Conservation (phyloP, 2,888 invertebrate genomes). For the Acrocyrtus sp. region DNA sequence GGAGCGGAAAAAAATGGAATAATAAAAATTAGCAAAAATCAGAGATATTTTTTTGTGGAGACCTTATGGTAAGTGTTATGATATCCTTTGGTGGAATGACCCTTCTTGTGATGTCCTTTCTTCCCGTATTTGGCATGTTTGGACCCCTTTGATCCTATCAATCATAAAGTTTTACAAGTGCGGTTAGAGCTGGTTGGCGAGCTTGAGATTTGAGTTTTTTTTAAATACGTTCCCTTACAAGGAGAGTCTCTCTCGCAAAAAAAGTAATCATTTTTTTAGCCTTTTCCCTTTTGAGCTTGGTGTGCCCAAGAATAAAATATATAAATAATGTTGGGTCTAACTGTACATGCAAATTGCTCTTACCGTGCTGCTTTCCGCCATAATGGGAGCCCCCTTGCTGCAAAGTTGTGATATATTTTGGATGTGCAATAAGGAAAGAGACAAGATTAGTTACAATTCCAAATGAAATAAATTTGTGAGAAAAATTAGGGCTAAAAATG, state of each 20-base stretch:
- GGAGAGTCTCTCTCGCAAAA: too few relatives aligned
- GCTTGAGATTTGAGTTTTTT: too few relatives aligned
- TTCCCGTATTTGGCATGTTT: conserved; percentile 63
- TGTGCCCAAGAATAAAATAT: too few relatives aligned
- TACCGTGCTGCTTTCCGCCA: conserved; percentile 61
- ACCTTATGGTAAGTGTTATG: conserved; percentile 63
- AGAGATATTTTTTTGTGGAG: neutral
- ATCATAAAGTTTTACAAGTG: conserved; percentile 24
- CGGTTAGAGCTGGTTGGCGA: too few relatives aligned
- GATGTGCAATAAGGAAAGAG: too few relatives aligned
- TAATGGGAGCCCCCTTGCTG: conserved; percentile 63
- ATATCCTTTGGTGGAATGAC: conserved; percentile 60
- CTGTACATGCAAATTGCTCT: too few relatives aligned
- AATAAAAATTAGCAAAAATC: conserved; percentile 8
- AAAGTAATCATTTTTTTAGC: conserved; percentile 5
- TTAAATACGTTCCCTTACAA: conserved; percentile 14
- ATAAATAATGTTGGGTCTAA: too few relatives aligned
- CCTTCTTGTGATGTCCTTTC: conserved; percentile 62
- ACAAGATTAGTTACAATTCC: too few relatives aligned
- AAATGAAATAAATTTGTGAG: neutral
- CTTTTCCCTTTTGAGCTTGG: neutral
- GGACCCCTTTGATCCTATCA: conserved; percentile 56
- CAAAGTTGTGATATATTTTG: too few relatives aligned
- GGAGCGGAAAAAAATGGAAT: neutral
- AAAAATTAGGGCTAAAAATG: neutral